Evolutionary conservation across 2,888 invertebrate species (phyloP), one percentile per base, ranked within the genome.

Genomic region (Lamellibrachia satsuma): DNA sequence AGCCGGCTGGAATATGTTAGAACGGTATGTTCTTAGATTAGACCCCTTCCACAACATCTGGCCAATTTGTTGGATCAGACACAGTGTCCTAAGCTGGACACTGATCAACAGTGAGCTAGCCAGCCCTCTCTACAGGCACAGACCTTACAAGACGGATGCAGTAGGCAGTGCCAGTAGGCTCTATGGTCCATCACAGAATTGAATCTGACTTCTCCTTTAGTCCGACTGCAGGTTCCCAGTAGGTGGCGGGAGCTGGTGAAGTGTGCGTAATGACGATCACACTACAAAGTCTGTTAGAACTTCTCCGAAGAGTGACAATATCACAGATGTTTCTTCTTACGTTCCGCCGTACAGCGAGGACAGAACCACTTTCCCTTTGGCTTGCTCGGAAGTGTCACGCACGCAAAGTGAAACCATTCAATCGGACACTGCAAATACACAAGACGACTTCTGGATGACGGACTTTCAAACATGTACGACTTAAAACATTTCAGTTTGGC

Each of bases 401-500:
- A 97, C 9, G 96, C 96, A 95, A 97, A 97, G 94, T 97, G 97
- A 94, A 97, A 97, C 97, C 97, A 97, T 95, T 97, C 97, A 93
- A 97, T 96, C 3, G 96, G 96, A 94, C 97, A 97, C 95, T 96
- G 95, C 75, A 95, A 97, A 94, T 94, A 95, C 95, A 94, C 93
- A 55, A 52, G 52, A 52, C 22, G 15, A 15, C 60, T 15, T 60
- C 60, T 60, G 60, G 11, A 39, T 39, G 39, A 39, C 39, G 15
- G 15, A 60, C 55, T 55, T 9, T 11, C 60, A 60, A 6, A 60
- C 60, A 60, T 15, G 4, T 4, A 15, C 15, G 15, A 60, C 60
- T 8, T 60, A 2, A 15, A 9, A 4, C 7, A 9, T 55, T 55
- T 55, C 9, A 55, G 7, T 55, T 55, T 55, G 3, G 7, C 7